Base-by-base conservation (phyloP, 2,113 vertebrate genomes). In the Eublepharis macularius region DNA sequence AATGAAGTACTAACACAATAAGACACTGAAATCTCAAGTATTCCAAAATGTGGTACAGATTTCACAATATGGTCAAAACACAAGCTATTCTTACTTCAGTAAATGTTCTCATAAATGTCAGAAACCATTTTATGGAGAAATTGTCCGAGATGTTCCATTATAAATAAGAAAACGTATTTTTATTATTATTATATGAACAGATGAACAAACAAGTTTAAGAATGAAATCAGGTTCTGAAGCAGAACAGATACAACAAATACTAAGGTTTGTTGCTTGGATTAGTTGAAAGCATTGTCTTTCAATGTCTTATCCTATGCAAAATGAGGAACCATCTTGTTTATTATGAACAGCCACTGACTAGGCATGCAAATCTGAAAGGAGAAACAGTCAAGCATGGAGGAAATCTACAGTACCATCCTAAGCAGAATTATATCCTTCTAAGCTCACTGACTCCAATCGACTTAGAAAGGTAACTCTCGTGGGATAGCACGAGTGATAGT, bases 11-110 rank as follows among this genome's bases (percentile, higher is more conserved):
- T 76, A 8, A 29, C 72, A 84, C 72, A 82, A 88, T 82, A 84
- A 60, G 39, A 86, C 75, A 36, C 39, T 21, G 60, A 68, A 49
- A 76, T 76, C 73, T 39, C 83, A 91, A 81, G 69, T 9, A 80
- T 11, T 82, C 5, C 51, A 93, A 91, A 92, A 87, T 16, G 47
- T 84, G 13, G 7, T 65, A 60, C 2, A 68, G 47, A 36, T 45
- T 51, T 84, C 81, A 79, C 32, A 75, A 75, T 26, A 11, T 66
- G 34, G n/a, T 16, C 87, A 81, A 51, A 26, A 49, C 51, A 63
- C 17, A 49, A 16, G 26, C 26, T 41, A 70, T 4, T 45, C 12
- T 66, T 29, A 80, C 17, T 36, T 26, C 21, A 77, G 32, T 13
- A 5, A 1, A 16, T 47, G 26, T 47, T 47, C 32, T 47, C 10